Evolutionary conservation across 2,797 vertebrate species (phyloP).

Genomic region (Danio tinwini): DNA sequence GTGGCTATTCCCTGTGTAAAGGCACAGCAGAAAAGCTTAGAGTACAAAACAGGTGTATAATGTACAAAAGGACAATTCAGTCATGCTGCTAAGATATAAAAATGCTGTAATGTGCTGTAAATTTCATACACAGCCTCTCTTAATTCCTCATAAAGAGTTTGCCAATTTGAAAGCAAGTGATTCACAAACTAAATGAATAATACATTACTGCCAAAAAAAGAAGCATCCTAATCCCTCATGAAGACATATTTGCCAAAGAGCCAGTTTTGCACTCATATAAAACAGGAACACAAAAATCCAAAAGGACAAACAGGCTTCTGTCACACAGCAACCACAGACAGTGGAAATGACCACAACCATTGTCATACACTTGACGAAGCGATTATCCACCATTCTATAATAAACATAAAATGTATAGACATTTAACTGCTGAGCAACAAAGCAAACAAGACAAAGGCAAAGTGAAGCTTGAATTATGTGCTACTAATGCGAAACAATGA

Average conservation of each 20-base stretch:
- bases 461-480: not conserved
- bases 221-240: not conserved
- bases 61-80: not conserved
- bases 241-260: not conserved
- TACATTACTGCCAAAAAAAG: slow-evolving; percentile 49
- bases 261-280: slow-evolving; percentile 12
- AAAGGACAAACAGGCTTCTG: not conserved
- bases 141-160: slow-evolving; percentile 64
- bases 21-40: not conserved
- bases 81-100: slow-evolving; percentile 11
- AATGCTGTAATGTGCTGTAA: slow-evolving; percentile 38
- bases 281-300: not conserved
- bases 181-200: slow-evolving; percentile 67
- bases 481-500: not conserved
- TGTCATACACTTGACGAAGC: not conserved
- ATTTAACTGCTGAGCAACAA: not conserved
- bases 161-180: slow-evolving; percentile 58
- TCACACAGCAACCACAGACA: not conserved
- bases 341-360: not conserved
- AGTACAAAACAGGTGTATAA: not conserved
- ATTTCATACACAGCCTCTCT: slow-evolving; percentile 56
- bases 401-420: not conserved
- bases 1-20: not conserved
- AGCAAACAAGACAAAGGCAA: not conserved
- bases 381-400: not conserved